Conservation (phyloP, 2,888 invertebrate genomes). For the Dioctria rufipes region DNA sequence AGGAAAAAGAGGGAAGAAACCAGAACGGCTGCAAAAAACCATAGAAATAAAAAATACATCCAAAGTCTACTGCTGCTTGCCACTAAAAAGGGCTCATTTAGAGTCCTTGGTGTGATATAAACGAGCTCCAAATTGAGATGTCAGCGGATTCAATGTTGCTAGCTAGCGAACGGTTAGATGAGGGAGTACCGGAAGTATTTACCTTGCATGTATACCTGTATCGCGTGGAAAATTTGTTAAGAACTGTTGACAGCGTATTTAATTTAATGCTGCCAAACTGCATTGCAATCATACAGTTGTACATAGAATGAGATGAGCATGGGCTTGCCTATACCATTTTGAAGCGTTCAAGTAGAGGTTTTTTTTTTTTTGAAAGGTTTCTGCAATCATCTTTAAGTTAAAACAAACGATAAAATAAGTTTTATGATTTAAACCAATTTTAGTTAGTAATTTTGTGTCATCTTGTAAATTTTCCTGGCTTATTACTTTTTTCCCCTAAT, state of each 20-base stretch:
- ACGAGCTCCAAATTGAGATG: slow-evolving; percentile 43
- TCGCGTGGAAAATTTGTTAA: slow-evolving; percentile 40
- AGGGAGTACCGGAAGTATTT: neutral
- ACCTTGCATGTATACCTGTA: neutral
- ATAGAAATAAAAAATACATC: slow-evolving; percentile 36
- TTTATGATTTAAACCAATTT: no score
- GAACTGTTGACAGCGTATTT: slow-evolving; percentile 28
- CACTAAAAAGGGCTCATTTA: slow-evolving; percentile 50
- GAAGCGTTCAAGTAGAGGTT: no score
- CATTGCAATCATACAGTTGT: no score
- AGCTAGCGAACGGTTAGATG: neutral
- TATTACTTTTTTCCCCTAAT: no score
- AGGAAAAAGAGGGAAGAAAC: slow-evolving; percentile 20
- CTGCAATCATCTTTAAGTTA: no score
- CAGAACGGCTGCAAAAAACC: slow-evolving; percentile 14
- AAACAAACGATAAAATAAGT: no score
- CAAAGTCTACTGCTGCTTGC: slow-evolving; percentile 35
- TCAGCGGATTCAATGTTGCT: slow-evolving; percentile 9
- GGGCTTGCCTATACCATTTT: no score
- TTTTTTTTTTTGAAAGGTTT: no score
- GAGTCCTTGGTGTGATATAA: slow-evolving; percentile 48
- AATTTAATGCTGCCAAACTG: neutral
- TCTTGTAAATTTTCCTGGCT: no score
- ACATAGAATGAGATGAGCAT: no score
- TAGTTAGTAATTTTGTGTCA: no score